Percentiles rank a stretch among this genome's conserved stretches.
These are phyloP conservation scores for Chascanopsetta lugubris DNA, from an alignment of 2,113 vertebrate species.

Conservation along the genomic window DNA sequence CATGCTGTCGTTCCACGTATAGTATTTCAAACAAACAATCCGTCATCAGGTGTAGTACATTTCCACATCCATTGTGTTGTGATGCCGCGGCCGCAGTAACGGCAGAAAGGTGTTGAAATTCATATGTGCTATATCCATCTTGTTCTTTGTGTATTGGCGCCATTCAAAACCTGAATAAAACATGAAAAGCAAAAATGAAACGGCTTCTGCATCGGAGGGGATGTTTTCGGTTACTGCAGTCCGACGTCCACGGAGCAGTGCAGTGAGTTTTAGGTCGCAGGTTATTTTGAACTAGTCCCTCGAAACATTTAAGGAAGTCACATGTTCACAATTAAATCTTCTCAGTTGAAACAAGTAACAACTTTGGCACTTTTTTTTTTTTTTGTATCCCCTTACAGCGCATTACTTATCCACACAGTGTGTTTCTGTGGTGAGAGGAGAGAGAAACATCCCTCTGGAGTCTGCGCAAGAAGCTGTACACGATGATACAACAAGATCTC, in stretches of 20 bases:
- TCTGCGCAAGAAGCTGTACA: background rate
- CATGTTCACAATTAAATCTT: slow-evolving; percentile 1
- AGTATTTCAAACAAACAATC: background rate
- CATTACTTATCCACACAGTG: background rate
- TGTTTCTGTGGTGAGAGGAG: slow-evolving; percentile 11
- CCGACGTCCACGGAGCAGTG: too few species aligned
- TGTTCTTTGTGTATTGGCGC: background rate
- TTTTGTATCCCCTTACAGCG: background rate
- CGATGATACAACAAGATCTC: background rate
- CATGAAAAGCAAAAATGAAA: slow-evolving; percentile 26
- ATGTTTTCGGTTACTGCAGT: slow-evolving; percentile 1
- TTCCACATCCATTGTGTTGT: background rate
- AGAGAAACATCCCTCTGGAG: background rate
- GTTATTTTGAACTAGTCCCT: background rate
- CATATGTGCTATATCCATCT: background rate
- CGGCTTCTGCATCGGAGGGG: slow-evolving; percentile 5
- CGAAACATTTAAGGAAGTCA: background rate
- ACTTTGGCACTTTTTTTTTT: background rate
- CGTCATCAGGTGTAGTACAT: background rate
- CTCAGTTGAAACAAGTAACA: background rate
- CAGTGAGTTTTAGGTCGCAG: background rate
- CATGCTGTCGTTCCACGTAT: slow-evolving; percentile 3
- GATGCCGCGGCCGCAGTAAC: background rate
- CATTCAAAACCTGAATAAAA: slow-evolving; percentile 40
- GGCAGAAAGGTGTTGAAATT: slow-evolving; percentile 11